Evolutionary conservation across 64 coral and sea anemone genomes (phyloP).

Genomic region (Stichodactyla mertensii): DNA sequence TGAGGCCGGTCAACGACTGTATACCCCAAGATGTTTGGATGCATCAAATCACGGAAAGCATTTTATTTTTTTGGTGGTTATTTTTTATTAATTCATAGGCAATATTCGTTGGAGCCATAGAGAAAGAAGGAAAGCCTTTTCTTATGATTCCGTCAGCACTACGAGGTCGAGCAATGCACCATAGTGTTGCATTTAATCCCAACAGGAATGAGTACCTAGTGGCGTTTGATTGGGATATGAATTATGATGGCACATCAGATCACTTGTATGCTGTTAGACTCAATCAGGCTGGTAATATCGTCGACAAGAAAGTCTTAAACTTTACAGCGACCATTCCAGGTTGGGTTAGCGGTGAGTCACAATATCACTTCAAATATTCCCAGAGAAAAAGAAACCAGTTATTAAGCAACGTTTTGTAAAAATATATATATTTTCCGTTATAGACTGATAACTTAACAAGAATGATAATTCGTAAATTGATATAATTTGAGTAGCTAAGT

Average conservation of each 20-base stretch:
- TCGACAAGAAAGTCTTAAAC: slow-evolving; percentile 54
- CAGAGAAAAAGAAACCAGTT: too few relatives aligned
- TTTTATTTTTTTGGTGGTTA: too few relatives aligned
- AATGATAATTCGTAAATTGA: too few relatives aligned
- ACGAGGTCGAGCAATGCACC: slow-evolving; percentile 55
- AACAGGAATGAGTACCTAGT: slow-evolving; percentile 63
- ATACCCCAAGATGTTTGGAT: too few relatives aligned
- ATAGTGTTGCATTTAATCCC: slow-evolving; percentile 57
- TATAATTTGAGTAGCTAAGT: background rate
- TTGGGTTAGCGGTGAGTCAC: slow-evolving; percentile 40
- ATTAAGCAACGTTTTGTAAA: too few relatives aligned
- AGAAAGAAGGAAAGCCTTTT: slow-evolving; percentile 40
- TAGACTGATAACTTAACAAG: background rate
- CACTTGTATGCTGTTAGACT: slow-evolving; percentile 58
- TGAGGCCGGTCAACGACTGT: too few relatives aligned
- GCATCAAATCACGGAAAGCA: too few relatives aligned
- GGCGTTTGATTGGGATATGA: slow-evolving; percentile 69
- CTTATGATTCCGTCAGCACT: slow-evolving; percentile 41
- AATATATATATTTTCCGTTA: too few relatives aligned
- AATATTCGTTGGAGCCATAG: slow-evolving; percentile 8
- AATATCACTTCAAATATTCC: too few relatives aligned
- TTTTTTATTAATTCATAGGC: background rate
- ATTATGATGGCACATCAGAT: slow-evolving; percentile 54
- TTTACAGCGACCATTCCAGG: slow-evolving; percentile 55
- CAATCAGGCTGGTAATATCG: slow-evolving; percentile 9